Base-by-base conservation (phyloP, 2,113 vertebrate species). In the Scartelaos histophorus region DNA sequence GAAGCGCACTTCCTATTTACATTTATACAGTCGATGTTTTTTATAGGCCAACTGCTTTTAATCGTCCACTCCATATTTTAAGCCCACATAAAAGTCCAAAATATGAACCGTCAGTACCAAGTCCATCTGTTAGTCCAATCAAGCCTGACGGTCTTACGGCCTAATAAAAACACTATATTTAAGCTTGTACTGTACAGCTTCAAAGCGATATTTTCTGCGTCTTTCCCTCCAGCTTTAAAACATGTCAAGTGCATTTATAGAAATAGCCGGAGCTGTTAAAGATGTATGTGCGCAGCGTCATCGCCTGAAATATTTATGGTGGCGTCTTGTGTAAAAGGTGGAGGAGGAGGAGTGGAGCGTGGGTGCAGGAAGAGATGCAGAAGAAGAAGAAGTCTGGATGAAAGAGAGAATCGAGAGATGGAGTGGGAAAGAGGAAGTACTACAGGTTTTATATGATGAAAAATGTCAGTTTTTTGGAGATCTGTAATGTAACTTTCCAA, bases 371-470 rank as follows among this genome's bases (percentile, higher is more conserved):
- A n/a, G 2, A 46, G 11, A 61, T 2, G 67, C 12, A 13, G 43
- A 19, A 12, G 60, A 25, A 45, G 12, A 2, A 11, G 66, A 35
- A 47, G 16, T 1, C 54, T 54, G 17, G 46, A 66, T n/a, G 66
- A 70, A 85, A 72, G 60, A 67, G 24, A 10, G 69, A 64, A 67
- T 64, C 66, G 16, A 66, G 79, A 12, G n/a, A 13, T 21, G 2
- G n/a, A 19, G 19, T n/a, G 7, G 51, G 15, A 15, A n/a, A 17
- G 9, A 9, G 17, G 38, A 43, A 10, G 38, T 43, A 43, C 38
- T 43, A 9, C 38, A 43, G 38, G 38, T 43, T 10, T 43, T 10
- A 43, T 10, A 11, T 7, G 38, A 43, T 9, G 10, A n/a, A n/a
- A n/a, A n/a, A n/a, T n/a, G n/a, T n/a, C 2, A 29, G 29, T 29